Base-by-base conservation (phyloP, 2,888 invertebrate genomes). In the Leptarthrus brevirostris region DNA sequence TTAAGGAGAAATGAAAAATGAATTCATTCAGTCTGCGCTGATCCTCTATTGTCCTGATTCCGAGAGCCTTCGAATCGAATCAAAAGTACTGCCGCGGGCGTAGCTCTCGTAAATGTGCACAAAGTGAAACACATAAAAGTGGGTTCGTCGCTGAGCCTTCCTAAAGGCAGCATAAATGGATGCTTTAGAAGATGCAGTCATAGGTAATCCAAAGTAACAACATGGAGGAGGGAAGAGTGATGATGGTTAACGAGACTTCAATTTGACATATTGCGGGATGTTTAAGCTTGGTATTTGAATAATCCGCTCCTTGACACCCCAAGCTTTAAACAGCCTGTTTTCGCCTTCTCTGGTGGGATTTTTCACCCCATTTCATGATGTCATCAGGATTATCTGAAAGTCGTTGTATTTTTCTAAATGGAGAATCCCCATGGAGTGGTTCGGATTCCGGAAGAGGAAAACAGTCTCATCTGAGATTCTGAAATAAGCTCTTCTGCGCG, bases 301-400 rank as follows among this genome's bases (percentile, higher is more conserved):
- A 61, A 61, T 61, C 61, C 30, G 61, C 40, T 40, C 12, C 34
- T 36, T 40, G 36, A 30, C 2, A 40, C 61, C 61, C n/a, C 22
- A 4, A n/a, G 40, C 20, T 40, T 61, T 61, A 20, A 44, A 36
- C 61, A 20, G 20, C 30, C n/a, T n/a, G n/a, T n/a, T n/a, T 61
- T 36, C 61, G 18, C 22, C 40, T 20, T 40, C 36, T 22, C 40
- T 20, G 40, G 40, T 40, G 61, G 61, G 40, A 61, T 40, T 61
- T 40, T 61, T 61, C 40, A 61, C 40, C 61, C 61, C 61, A 61
- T 61, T 61, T 61, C 40, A 20, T n/a, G 61, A 61, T 61, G 61
- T 40, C 61, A 61, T 40, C 36, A 61, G 40, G 34, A 61, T 61
- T 61, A 61, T 61, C 16, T 61, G 22, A 36, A 61, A 61, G 34